Evolutionary conservation across 2,888 invertebrate genomes (phyloP), one percentile per base, ranked within the genome.

Genomic region (Rhagium mordax): DNA sequence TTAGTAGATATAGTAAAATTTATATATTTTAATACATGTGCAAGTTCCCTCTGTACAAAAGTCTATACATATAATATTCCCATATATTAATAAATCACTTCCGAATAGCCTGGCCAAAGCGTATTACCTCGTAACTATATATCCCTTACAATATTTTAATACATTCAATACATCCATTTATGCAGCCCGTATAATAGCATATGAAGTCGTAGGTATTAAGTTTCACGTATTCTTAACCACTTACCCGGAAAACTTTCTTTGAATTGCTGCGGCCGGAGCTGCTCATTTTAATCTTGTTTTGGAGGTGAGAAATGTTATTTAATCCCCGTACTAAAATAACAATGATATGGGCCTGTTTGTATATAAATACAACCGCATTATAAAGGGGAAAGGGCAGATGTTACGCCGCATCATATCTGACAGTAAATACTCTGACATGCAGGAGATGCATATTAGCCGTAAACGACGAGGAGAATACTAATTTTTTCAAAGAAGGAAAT

Each of bases 201-300:
- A 71, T 68, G n/a, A 74, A 74, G 65, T 60, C 48, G 68, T 41
- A 21, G 62, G 67, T 73, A 74, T 76, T 65, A 66, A 59, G 59
- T 74, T 69, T 73, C 75, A 57, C 53, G 41, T 55, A 76, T 73
- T 73, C 68, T 53, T 7, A 70, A n/a, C 65, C 70, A 70, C 64
- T 72, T 69, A 72, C 71, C 78, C 75, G 74, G 71, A 73, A 76
- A 77, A 79, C 71, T 62, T 67, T 70, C 73, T 13, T 61, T 73
- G 72, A 72, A 75, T 74, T 51, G 74, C 76, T 73, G 61, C 74
- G 71, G 70, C 53, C 33, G 33, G 55, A 67, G 75, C 74, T 82
- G 82, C 79, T 82, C 82, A 81, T 81, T 82, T 82, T 82, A 82
- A 82, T 82, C 82, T 79, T 72, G 76, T 79, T 76, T 72, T 59